Evolutionary conservation across 2,797 vertebrate species (phyloP).

Genomic region (Chaenodraco wilsoni): DNA sequence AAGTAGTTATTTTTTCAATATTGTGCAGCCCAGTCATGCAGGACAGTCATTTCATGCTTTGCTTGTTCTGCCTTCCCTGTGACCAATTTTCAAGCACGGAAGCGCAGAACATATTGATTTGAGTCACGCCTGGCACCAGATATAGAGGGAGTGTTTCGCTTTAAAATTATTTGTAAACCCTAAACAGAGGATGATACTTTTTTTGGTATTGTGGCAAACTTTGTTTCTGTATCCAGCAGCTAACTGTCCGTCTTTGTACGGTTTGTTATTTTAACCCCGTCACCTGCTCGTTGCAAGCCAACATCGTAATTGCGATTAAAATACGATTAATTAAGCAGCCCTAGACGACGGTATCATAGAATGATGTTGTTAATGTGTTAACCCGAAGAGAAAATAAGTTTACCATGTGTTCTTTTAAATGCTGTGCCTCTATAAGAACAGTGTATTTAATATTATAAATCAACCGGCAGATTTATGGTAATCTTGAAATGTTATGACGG

Average conservation of each 20-base stretch:
- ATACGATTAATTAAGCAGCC: no score
- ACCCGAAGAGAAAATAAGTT: neutral
- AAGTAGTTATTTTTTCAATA: no score
- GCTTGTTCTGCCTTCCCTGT: constrained; percentile 13
- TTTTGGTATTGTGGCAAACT: neutral
- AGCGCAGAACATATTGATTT: neutral
- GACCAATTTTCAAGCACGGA: constrained; percentile 20
- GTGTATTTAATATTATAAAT: neutral
- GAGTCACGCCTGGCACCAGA: neutral
- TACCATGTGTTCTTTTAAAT: neutral
- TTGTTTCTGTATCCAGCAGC: neutral
- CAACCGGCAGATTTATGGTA: neutral
- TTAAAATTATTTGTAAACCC: neutral
- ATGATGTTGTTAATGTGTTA: neutral
- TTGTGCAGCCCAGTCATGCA: no score
- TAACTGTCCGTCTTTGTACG: neutral
- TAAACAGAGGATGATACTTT: neutral
- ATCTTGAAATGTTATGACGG: no score
- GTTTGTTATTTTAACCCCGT: neutral
- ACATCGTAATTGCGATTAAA: no score
- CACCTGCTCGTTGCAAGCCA: neutral
- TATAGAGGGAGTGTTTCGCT: neutral
- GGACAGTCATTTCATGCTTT: constrained; percentile 19
- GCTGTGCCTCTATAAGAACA: neutral
- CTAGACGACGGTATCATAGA: no score